Evolutionary conservation across 2,888 invertebrate species (phyloP).

Genomic region (Lepeophtheirus nordmannii): DNA sequence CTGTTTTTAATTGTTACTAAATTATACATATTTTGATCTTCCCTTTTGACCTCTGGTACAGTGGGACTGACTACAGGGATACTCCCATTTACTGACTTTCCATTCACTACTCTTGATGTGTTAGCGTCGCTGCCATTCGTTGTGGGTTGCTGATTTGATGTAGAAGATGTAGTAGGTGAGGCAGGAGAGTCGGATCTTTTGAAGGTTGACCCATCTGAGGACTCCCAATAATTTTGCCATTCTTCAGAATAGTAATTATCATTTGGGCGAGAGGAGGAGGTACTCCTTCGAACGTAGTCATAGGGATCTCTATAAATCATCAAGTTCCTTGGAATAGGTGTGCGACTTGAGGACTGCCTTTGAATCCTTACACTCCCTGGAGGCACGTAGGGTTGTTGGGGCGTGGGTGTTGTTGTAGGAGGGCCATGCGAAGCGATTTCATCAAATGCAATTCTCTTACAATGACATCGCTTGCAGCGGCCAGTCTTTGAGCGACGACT

Average conservation of each 20-base stretch:
- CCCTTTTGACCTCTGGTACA: neutral
- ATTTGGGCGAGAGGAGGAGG: neutral
- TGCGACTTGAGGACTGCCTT: neutral
- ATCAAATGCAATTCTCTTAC: slow-evolving; percentile 2
- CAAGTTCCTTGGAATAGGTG: neutral
- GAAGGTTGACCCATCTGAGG: neutral
- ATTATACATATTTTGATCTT: neutral
- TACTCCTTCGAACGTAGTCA: slow-evolving; percentile 5
- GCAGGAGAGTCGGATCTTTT: neutral
- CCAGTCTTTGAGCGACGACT: neutral
- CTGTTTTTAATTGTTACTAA: neutral
- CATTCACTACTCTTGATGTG: too few relatives aligned
- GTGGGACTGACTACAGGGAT: slow-evolving; percentile 1
- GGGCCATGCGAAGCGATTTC: neutral
- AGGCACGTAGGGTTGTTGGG: neutral
- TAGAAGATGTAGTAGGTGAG: neutral
- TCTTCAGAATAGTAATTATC: neutral
- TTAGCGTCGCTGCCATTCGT: neutral
- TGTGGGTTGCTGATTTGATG: neutral
- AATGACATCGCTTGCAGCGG: neutral
- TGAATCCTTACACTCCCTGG: neutral
- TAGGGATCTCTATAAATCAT: slow-evolving; percentile 3
- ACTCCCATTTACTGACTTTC: neutral
- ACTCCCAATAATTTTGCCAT: neutral
- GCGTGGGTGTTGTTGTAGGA: neutral